Evolutionary conservation across 1,140 invertebrate species (phyloP), one percentile per base, ranked within the genome.

Genomic region (Heliconius himera): DNA sequence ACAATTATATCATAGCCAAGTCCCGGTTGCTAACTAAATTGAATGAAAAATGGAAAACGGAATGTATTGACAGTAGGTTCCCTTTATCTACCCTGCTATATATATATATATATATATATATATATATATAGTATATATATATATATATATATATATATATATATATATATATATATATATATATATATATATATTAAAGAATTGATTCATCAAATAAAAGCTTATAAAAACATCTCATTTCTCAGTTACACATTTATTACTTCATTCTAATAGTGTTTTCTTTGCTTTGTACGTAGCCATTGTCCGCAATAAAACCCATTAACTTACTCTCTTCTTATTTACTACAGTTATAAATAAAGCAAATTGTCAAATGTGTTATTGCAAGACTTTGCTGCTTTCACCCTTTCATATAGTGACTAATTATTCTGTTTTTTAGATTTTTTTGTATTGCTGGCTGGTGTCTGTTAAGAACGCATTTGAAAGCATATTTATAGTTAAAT

Each of bases 231-330:
- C 20, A 22, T 66, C 26, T 66, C 22, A 66, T 11, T 66, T 4
- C 60, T 26, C 22, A 66, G 22, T 66, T 16, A 29, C 5, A 66
- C 4, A 66, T 66, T 66, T 13, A 66, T 22, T 16, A 5, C 22
- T 66, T 22, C n/a, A 56, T 22, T 66, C 60, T 66, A 66, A 66
- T 29, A 66, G 9, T 5, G 11, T 26, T 16, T 66, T 66, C 26
- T 13, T 66, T 66, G 60, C 60, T 29, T 66, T 66, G 22, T 66
- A 26, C 22, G 60, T 26, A 66, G 26, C 11, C 60, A 29, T 66
- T 66, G 60, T 66, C 60, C 60, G 26, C 60, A 66, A 66, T 66
- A 29, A 66, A 66, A 66, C n/a, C 60, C 60, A 66, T 66, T 66
- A 66, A 66, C 60, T 66, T 66, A 66, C 60, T 66, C 60, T 66